Evolutionary conservation across 1,140 invertebrate species (phyloP).

Genomic region (Adelges cooleyi): DNA sequence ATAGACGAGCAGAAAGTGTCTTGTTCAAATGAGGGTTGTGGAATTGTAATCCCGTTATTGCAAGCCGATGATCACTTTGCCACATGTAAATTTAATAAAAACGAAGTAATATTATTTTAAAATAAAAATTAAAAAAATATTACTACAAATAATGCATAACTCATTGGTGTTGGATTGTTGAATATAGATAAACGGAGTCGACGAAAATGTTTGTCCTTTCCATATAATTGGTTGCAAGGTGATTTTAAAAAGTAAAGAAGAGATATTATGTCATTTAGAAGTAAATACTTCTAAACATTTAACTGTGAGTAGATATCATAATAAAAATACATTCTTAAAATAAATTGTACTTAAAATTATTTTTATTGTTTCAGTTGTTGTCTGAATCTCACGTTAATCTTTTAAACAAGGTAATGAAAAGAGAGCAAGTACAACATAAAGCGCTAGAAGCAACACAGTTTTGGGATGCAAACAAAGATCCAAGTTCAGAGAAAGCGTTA

Average conservation of each 20-base stretch:
- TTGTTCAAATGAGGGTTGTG: conserved; percentile 60
- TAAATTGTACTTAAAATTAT: neutral
- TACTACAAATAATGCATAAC: neutral
- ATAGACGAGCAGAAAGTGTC: conserved; percentile 61
- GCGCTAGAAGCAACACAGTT: conserved; percentile 14
- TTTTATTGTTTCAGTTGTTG: neutral
- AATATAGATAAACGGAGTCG: neutral
- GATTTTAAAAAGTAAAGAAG: conserved; percentile 46
- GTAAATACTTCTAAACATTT: conserved; percentile 47
- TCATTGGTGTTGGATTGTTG: no score
- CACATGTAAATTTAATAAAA: conserved; percentile 25
- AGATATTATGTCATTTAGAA: conserved; percentile 46
- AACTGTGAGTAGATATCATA: conserved; percentile 44
- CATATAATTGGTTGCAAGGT: conserved; percentile 48
- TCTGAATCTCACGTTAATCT: conserved; percentile 16
- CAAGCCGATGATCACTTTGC: conserved; percentile 33
- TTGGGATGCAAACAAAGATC: conserved; percentile 22
- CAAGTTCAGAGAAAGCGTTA: conserved; percentile 18
- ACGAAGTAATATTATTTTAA: neutral
- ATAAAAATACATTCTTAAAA: neutral
- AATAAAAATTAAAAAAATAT: neutral
- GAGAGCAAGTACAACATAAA: neutral
- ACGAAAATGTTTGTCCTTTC: conserved; percentile 42
- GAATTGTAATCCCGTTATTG: conserved; percentile 29
- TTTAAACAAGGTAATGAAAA: neutral